Conservation (phyloP, 2,888 invertebrate genomes). For the Punctoribates punctum region DNA sequence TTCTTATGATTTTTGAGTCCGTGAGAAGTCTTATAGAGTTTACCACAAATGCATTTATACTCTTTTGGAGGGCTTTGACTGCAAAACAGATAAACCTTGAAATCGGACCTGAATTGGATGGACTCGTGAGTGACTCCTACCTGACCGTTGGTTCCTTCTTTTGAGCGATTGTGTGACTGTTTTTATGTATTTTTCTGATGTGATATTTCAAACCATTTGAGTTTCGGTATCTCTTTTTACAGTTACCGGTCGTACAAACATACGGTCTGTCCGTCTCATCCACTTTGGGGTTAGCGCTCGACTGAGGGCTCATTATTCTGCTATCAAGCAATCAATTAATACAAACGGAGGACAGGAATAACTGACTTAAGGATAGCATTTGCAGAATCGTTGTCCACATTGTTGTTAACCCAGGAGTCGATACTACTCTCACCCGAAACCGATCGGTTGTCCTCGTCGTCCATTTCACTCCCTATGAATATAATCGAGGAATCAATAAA, state of each 20-base stretch:
- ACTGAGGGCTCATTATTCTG: slow-evolving; percentile 25
- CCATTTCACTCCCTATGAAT: slow-evolving; percentile 43
- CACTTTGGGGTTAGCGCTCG: background rate
- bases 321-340: background rate
- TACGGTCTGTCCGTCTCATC: slow-evolving; percentile 51
- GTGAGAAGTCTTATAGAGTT: slow-evolving; percentile 76
- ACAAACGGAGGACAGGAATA: background rate
- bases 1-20: slow-evolving; percentile 70
- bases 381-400: slow-evolving; percentile 21
- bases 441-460: slow-evolving; percentile 42
- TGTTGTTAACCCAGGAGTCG: slow-evolving; percentile 44
- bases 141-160: background rate
- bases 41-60: slow-evolving; percentile 78
- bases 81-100: background rate
- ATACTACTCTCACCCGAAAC: slow-evolving; percentile 42
- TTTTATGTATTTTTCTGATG: slow-evolving; percentile 48
- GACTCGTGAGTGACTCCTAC: background rate
- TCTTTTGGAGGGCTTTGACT: slow-evolving; percentile 58
- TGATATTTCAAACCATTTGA: slow-evolving; percentile 54
- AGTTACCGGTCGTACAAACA: slow-evolving; percentile 52
- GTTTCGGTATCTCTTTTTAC: slow-evolving; percentile 54
- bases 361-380: slow-evolving; percentile 38
- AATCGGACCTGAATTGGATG: background rate
- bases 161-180: slow-evolving; percentile 8
- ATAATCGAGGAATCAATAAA: background rate